A percentile compares a stretch with the other conserved stretches of the same genome.
Conservation (phyloP, 2,797 vertebrate genomes). For the Xenentodon cancila region DNA sequence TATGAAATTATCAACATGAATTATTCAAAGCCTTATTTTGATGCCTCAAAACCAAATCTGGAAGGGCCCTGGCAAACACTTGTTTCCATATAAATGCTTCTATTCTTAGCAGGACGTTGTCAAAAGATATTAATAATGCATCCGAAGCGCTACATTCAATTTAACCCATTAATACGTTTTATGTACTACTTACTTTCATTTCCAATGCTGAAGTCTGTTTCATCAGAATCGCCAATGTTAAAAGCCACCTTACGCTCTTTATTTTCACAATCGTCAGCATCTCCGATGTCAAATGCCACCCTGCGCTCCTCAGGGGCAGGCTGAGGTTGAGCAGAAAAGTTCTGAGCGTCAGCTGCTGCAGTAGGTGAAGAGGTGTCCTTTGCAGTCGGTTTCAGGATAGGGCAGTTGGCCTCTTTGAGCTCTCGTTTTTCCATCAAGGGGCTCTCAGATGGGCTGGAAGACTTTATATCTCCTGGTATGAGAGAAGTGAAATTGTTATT, state of each 20-base stretch:
- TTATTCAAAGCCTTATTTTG: too few relatives aligned
- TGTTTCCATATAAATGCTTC: too few relatives aligned
- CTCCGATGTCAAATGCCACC: slow-evolving; percentile 92
- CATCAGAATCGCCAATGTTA: slow-evolving; percentile 47
- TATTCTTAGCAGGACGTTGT: too few relatives aligned
- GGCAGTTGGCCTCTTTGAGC: slow-evolving; percentile 72
- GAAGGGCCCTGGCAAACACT: too few relatives aligned
- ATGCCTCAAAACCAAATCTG: too few relatives aligned
- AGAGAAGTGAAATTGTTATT: slow-evolving; percentile 30
- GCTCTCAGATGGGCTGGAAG: slow-evolving; percentile 92
- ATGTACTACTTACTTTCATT: slow-evolving; percentile 56
- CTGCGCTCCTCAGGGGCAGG: slow-evolving; percentile 79
- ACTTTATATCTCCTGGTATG: slow-evolving; percentile 88
- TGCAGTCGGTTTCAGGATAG: slow-evolving; percentile 85
- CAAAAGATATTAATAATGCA: too few relatives aligned
- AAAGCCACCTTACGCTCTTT: slow-evolving; percentile 77
- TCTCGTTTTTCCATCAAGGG: slow-evolving; percentile 92
- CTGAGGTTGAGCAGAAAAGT: slow-evolving; percentile 21
- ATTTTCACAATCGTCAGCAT: slow-evolving; percentile 72
- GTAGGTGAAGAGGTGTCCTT: slow-evolving; percentile 74
- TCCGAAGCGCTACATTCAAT: not conserved
- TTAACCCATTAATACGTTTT: not conserved
- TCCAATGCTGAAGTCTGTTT: slow-evolving; percentile 59
- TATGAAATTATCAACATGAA: too few relatives aligned
- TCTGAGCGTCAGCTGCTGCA: slow-evolving; percentile 42